Conservation (phyloP, 2,888 invertebrate species). For the Dryococelus australis region DNA sequence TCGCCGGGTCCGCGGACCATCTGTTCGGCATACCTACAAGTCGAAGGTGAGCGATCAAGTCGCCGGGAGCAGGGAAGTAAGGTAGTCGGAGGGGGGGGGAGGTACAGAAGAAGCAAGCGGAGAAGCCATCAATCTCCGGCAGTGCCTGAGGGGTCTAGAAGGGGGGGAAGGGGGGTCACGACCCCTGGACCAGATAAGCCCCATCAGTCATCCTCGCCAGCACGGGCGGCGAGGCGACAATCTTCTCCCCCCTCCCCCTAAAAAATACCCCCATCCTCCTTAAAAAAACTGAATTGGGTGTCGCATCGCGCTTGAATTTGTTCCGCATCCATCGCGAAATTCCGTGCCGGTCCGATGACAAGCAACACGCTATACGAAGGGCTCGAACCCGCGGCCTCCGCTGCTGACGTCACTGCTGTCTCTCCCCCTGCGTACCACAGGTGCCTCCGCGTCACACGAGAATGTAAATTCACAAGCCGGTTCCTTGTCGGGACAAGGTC, state of each 20-base stretch:
- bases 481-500: too few species aligned
- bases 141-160: background rate
- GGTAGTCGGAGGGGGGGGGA: background rate
- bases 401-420: too few species aligned
- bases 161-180: background rate
- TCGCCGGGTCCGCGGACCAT: background rate
- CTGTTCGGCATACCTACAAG: background rate
- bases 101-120: background rate
- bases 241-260: background rate
- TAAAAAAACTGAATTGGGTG: too few species aligned
- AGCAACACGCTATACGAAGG: too few species aligned
- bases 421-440: too few species aligned
- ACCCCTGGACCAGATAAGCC: background rate
- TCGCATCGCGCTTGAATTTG: too few species aligned
- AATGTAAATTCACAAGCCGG: too few species aligned
- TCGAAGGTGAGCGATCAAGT: background rate
- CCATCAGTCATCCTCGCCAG: background rate
- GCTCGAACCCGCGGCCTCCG: too few species aligned
- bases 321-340: too few species aligned
- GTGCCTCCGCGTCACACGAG: too few species aligned
- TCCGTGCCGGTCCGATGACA: too few species aligned
- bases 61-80: background rate
- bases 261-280: background rate
- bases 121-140: conserved; percentile 22
- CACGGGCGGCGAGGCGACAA: background rate